These are phyloP conservation scores for Pituophis catenifer DNA, from an alignment of 2,113 vertebrate species.

Conservation along the genomic window DNA sequence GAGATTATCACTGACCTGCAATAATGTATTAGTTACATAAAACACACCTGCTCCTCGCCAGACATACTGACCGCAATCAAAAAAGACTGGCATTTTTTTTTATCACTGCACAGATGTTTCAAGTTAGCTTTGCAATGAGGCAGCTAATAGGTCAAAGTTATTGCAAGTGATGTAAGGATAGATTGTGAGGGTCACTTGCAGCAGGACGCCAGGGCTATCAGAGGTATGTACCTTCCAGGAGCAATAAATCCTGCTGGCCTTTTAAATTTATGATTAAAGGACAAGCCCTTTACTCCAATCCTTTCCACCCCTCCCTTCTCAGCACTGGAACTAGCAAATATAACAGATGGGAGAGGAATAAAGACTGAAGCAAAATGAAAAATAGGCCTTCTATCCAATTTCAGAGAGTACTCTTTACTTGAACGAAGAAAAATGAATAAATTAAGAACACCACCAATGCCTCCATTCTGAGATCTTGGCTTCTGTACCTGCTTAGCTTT, in stretches of 20 bases:
- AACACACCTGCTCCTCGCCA: slow-evolving; percentile 16
- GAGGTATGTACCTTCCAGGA: slow-evolving; percentile 24
- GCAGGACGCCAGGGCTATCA: neutral
- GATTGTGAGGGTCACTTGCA: slow-evolving; percentile 36
- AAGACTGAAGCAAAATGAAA: slow-evolving; percentile 36
- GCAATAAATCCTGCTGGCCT: slow-evolving; percentile 11
- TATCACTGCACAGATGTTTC: slow-evolving; percentile 42
- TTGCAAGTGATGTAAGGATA: slow-evolving; percentile 38
- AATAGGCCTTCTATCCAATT: slow-evolving; percentile 11
- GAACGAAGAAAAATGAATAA: neutral
- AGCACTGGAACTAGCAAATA: slow-evolving; percentile 17
- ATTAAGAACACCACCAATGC: neutral
- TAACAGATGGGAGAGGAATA: slow-evolving; percentile 30
- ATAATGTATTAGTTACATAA: neutral
- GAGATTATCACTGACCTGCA: neutral
- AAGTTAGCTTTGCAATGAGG: slow-evolving; percentile 16
- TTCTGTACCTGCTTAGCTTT: fast-evolving
- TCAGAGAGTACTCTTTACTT: slow-evolving; percentile 14
- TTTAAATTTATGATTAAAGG: neutral
- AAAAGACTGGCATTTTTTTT: slow-evolving; percentile 16
- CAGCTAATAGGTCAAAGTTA: slow-evolving; percentile 47
- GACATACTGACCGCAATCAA: neutral
- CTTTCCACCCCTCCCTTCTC: neutral
- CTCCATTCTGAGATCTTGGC: slow-evolving; percentile 23
- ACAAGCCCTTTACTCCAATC: neutral